Evolutionary conservation across 2,113 vertebrate genomes (phyloP).

Genomic region (Lepidiolamprologus cunningtoni): DNA sequence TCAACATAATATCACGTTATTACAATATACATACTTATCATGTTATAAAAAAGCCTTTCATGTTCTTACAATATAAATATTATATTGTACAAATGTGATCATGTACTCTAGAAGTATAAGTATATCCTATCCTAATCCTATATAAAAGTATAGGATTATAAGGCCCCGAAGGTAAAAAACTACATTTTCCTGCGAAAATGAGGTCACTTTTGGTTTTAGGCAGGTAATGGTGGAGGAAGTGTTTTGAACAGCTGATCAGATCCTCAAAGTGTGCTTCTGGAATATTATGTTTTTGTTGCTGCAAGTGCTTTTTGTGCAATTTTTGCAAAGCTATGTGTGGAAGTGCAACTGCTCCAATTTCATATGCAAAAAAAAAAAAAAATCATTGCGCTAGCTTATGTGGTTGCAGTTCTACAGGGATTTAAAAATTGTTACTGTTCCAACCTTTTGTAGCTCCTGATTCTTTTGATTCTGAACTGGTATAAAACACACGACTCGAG

Average conservation of each 20-base stretch:
- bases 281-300: neutral
- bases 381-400: neutral
- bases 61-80: no score
- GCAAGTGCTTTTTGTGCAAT: neutral
- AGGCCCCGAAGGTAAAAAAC: neutral
- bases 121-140: neutral
- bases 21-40: no score
- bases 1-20: no score
- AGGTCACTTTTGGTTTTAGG: neutral
- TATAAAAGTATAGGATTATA: neutral
- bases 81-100: neutral
- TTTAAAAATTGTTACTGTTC: neutral
- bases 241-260: neutral
- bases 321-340: no score
- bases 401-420: neutral
- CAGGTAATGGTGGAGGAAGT: neutral
- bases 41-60: no score
- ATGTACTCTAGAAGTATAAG: neutral
- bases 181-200: fast-evolving
- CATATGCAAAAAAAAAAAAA: neutral
- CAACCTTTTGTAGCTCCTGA: fast-evolving
- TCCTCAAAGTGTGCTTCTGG: neutral
- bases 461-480: neutral
- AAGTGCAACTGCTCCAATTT: neutral
- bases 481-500: neutral